Conservation (phyloP, 2,888 invertebrate genomes). For the Abrostola triplasia region DNA sequence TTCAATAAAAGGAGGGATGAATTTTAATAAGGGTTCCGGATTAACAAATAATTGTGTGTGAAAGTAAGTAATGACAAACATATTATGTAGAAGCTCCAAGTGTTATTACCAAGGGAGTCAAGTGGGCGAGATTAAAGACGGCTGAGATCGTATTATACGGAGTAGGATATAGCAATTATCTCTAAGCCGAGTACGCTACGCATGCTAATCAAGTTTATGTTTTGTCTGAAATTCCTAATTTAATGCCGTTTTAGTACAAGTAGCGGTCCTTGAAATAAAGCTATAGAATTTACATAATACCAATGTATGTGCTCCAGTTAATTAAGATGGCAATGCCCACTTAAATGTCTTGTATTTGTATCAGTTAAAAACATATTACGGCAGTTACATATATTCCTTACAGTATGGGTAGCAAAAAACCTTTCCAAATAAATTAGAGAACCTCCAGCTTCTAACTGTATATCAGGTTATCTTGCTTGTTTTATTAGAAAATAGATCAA, state of each 20-base stretch:
- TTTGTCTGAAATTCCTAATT: constrained; percentile 52
- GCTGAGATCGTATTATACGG: constrained; percentile 54
- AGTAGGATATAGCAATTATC: constrained; percentile 64
- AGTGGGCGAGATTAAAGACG: constrained; percentile 54
- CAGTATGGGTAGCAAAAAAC: too few species aligned
- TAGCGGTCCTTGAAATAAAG: constrained; percentile 36
- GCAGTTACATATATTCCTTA: too few species aligned
- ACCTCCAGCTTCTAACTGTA: too few species aligned
- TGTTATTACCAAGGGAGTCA: constrained; percentile 37
- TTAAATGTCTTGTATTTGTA: too few species aligned
- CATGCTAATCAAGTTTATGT: constrained; percentile 64
- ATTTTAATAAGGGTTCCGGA: constrained; percentile 33
- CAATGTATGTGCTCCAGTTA: constrained; percentile 3
- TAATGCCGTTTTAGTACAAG: constrained; percentile 46
- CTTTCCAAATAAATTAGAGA: too few species aligned
- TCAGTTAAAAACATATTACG: too few species aligned
- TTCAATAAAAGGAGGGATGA: constrained; percentile 28
- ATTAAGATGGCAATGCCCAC: neutral
- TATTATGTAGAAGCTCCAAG: constrained; percentile 25
- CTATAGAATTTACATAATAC: constrained; percentile 40
- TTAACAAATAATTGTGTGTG: constrained; percentile 46
- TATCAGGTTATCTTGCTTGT: too few species aligned
- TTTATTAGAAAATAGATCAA: too few species aligned
- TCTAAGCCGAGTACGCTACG: constrained; percentile 51
- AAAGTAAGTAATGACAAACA: constrained; percentile 44